A percentile compares a stretch with the other conserved stretches of the same genome.
These are phyloP conservation scores for Diplogasteroides magnus DNA, from an alignment of 1,140 invertebrate genomes.

Conservation along the genomic window DNA sequence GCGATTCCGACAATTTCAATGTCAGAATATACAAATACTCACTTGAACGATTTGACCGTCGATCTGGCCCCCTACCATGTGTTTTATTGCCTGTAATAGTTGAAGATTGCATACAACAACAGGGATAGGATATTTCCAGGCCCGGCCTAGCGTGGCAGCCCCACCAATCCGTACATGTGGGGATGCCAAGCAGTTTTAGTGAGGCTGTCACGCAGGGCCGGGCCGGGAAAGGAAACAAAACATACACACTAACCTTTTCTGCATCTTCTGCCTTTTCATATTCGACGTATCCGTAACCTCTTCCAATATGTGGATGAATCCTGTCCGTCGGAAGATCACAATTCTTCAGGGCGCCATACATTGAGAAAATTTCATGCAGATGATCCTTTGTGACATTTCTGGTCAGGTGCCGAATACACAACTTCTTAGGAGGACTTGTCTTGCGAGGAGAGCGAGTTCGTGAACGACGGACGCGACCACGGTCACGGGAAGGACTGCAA, in stretches of 20 bases:
- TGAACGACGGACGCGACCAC: slow-evolving; percentile 26
- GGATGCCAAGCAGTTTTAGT: too few relatives aligned
- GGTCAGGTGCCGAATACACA: slow-evolving; percentile 8
- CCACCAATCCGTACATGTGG: too few relatives aligned
- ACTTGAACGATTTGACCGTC: slow-evolving; percentile 32
- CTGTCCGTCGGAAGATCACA: slow-evolving; percentile 83
- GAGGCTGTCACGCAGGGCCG: too few relatives aligned
- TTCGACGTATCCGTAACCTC: slow-evolving; percentile 89
- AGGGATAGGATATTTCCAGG: too few relatives aligned
- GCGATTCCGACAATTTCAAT: too few relatives aligned
- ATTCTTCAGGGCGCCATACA: slow-evolving; percentile 80
- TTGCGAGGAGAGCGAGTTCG: slow-evolving; percentile 19
- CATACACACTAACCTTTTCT: slow-evolving; percentile 66
- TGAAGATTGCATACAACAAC: neutral
- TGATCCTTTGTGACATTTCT: slow-evolving; percentile 63
- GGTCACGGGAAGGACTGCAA: slow-evolving; percentile 14
- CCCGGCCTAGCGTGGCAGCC: too few relatives aligned
- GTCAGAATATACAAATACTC: too few relatives aligned
- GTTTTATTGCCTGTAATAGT: slow-evolving; percentile 74
- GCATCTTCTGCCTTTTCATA: slow-evolving; percentile 87
- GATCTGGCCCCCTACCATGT: slow-evolving; percentile 87
- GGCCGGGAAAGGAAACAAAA: too few relatives aligned
- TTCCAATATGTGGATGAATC: slow-evolving; percentile 74
- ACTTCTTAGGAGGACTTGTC: slow-evolving; percentile 8
- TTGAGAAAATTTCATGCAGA: slow-evolving; percentile 85